These are phyloP conservation scores for Sminthopsis crassicaudata DNA, from an alignment of 2,113 vertebrate genomes.

Conservation along the genomic window DNA sequence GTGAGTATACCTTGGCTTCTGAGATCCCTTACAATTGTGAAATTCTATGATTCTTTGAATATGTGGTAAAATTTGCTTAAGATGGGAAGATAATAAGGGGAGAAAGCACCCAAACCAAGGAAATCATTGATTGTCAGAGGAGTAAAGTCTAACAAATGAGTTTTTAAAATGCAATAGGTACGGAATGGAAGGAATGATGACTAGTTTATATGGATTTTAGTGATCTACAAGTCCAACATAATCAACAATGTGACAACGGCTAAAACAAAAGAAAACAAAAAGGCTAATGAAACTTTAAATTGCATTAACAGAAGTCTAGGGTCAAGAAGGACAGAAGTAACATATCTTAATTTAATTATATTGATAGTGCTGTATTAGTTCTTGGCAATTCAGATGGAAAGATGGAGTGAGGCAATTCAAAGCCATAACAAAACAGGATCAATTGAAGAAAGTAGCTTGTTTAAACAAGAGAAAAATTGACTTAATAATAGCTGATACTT, in stretches of 20 bases:
- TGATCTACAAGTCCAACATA: background rate
- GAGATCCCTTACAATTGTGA: too few species aligned
- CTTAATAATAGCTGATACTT: background rate
- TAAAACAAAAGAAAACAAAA: background rate
- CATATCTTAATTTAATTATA: background rate
- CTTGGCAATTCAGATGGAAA: background rate
- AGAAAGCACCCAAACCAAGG: background rate
- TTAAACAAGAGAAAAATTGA: background rate
- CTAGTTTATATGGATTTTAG: background rate
- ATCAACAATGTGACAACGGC: background rate
- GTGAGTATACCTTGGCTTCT: too few species aligned
- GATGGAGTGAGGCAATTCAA: background rate
- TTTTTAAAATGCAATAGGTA: background rate
- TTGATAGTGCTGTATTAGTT: background rate
- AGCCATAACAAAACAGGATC: background rate
- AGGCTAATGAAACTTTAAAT: background rate
- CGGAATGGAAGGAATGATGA: background rate
- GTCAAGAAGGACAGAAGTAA: background rate
- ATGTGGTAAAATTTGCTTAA: too few species aligned
- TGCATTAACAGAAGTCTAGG: background rate
- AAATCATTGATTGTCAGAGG: background rate
- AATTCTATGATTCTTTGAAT: too few species aligned
- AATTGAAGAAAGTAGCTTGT: background rate
- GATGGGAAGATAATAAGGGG: too few species aligned
- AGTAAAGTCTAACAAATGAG: background rate